These are phyloP conservation scores for Chamaea fasciata DNA, from an alignment of 2,113 vertebrate genomes.

Conservation along the genomic window DNA sequence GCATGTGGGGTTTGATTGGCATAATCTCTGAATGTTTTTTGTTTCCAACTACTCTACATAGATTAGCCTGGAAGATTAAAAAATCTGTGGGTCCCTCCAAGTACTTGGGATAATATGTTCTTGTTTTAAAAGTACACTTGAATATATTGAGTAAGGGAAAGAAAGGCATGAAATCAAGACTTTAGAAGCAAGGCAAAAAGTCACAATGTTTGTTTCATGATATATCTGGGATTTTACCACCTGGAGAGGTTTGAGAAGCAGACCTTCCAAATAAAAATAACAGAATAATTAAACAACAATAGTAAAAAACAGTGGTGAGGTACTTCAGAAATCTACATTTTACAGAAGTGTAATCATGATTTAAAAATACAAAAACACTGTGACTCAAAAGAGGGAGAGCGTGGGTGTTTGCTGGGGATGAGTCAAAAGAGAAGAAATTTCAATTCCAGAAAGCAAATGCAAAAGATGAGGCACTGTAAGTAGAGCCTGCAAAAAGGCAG, in stretches of 20 bases:
- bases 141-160: neutral
- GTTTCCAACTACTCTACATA: neutral
- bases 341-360: slow-evolving; percentile 46
- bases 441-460: slow-evolving; percentile 30
- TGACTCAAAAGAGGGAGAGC: slow-evolving; percentile 13
- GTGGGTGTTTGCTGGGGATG: slow-evolving; percentile 48
- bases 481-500: slow-evolving; percentile 39
- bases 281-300: slow-evolving; percentile 25
- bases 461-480: slow-evolving; percentile 20
- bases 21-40: neutral
- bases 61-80: neutral
- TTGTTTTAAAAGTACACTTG: neutral
- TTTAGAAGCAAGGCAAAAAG: neutral
- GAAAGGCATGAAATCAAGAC: slow-evolving; percentile 3
- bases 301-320: neutral
- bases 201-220: neutral
- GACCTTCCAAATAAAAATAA: slow-evolving; percentile 24
- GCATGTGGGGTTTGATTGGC: neutral
- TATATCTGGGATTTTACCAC: neutral
- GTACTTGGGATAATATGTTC: neutral
- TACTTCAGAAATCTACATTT: slow-evolving; percentile 43
- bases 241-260: slow-evolving; percentile 6
- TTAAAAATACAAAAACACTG: slow-evolving; percentile 59
- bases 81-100: neutral
- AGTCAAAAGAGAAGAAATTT: slow-evolving; percentile 52